These are phyloP conservation scores for Phalacrocorax aristotelis DNA, from an alignment of 2,113 vertebrate species.

Conservation along the genomic window DNA sequence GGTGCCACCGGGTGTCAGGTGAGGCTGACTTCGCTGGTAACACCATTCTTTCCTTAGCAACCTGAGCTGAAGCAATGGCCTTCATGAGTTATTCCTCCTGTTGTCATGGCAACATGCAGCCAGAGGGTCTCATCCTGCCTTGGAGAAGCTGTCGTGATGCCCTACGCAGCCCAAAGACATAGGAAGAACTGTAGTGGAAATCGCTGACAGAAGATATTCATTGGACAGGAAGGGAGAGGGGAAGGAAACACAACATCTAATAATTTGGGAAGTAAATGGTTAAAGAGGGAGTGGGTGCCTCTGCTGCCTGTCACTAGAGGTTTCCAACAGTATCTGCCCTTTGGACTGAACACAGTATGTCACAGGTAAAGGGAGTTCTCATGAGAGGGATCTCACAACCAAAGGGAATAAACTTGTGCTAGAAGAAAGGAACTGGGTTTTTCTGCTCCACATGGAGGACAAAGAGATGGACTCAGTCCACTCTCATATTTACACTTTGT, in stretches of 20 bases:
- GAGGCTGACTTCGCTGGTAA: background rate
- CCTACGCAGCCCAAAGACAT: fast-evolving
- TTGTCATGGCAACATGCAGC: fast-evolving
- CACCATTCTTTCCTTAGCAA: background rate
- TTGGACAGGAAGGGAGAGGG: background rate
- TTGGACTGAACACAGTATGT: background rate
- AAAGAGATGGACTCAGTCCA: background rate
- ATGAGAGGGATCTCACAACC: background rate
- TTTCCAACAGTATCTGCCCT: background rate
- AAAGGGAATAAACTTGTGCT: background rate
- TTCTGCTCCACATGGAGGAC: fast-evolving
- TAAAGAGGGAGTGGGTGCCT: fast-evolving
- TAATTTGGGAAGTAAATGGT: fast-evolving
- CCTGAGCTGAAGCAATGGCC: fast-evolving
- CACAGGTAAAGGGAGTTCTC: background rate
- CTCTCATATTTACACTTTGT: background rate
- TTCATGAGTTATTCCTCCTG: fast-evolving
- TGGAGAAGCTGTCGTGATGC: background rate
- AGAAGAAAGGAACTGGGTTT: background rate
- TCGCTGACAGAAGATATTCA: background rate
- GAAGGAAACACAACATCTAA: background rate
- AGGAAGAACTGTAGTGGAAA: background rate
- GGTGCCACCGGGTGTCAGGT: background rate
- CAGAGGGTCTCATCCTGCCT: background rate
- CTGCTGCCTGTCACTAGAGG: background rate